Evolutionary conservation across 2,888 invertebrate species (phyloP).

Genomic region (Acrobasis consociella): DNA sequence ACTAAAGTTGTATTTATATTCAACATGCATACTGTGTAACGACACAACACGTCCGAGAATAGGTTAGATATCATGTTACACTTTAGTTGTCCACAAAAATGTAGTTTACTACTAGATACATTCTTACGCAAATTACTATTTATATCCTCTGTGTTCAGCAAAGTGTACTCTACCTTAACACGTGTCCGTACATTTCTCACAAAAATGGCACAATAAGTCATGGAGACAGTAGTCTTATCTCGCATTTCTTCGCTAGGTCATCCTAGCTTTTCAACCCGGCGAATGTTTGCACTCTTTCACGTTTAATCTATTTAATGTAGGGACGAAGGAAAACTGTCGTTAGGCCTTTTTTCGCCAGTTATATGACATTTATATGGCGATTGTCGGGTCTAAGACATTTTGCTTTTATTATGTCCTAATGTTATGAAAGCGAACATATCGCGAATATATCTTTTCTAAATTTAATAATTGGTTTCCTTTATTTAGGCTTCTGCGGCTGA

Average conservation of each 20-base stretch:
- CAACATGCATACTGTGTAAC: too few species aligned
- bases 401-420: slow-evolving; percentile 10
- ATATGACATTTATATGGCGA: slow-evolving; percentile 13
- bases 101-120: too few species aligned
- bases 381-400: slow-evolving; percentile 1
- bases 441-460: neutral
- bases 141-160: neutral
- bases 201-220: slow-evolving; percentile 15
- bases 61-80: too few species aligned
- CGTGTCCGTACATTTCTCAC: slow-evolving; percentile 11
- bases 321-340: slow-evolving; percentile 33
- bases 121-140: neutral
- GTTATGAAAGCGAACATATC: neutral
- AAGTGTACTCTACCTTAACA: slow-evolving; percentile 1
- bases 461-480: neutral
- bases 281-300: slow-evolving; percentile 47
- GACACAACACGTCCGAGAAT: too few species aligned
- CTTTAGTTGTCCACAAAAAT: too few species aligned
- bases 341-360: slow-evolving; percentile 29
- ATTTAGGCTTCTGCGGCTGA: neutral
- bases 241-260: slow-evolving; percentile 48
- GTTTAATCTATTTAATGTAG: slow-evolving; percentile 49
- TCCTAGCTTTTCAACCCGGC: slow-evolving; percentile 47
- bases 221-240: slow-evolving; percentile 42
- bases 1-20: too few species aligned